phyloP scores from a whole-genome alignment of 1,140 invertebrate genomes.

The Cyrtorhinus lividipennis region DNA sequence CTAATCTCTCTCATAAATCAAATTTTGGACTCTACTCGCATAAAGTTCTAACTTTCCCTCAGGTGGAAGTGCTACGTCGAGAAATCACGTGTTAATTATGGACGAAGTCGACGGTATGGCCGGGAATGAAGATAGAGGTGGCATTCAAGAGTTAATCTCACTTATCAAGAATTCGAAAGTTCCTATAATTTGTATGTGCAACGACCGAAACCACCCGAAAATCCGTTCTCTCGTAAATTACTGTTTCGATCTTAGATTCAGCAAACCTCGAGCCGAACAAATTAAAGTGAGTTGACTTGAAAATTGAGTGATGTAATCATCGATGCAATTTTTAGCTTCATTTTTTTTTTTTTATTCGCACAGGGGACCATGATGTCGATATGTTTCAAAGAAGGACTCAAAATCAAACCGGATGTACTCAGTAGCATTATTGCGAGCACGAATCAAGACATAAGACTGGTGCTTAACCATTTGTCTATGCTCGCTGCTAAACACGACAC shows the following conservation, averaged over 20 bases:
- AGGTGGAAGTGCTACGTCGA: slow-evolving; percentile 22
- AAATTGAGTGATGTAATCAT: neutral
- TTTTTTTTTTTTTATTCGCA: neutral
- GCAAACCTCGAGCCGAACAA: slow-evolving; percentile 70
- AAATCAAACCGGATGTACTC: slow-evolving; percentile 58
- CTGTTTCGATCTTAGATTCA: slow-evolving; percentile 83
- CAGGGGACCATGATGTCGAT: slow-evolving; percentile 77
- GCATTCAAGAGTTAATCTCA: slow-evolving; percentile 82
- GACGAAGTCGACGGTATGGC: slow-evolving; percentile 99
- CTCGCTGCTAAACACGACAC: slow-evolving; percentile 37
- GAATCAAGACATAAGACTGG: slow-evolving; percentile 87
- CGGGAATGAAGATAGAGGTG: slow-evolving; percentile 96
- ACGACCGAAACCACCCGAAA: slow-evolving; percentile 87
- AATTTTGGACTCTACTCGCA: neutral
- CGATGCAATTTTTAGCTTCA: neutral
- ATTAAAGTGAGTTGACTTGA: slow-evolving; percentile 51
- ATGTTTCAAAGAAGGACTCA: slow-evolving; percentile 82
- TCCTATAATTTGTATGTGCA: slow-evolving; percentile 98
- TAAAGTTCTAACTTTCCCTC: neutral
- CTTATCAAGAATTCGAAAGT: slow-evolving; percentile 83
- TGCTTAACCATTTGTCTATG: slow-evolving; percentile 74
- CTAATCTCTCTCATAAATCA: too few relatives aligned
- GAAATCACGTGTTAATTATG: slow-evolving; percentile 88
- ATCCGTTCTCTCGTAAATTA: slow-evolving; percentile 87
- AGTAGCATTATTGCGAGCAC: slow-evolving; percentile 73